Evolutionary conservation across 1,140 invertebrate species (phyloP).

Genomic region (Pachypeltis micranthus): DNA sequence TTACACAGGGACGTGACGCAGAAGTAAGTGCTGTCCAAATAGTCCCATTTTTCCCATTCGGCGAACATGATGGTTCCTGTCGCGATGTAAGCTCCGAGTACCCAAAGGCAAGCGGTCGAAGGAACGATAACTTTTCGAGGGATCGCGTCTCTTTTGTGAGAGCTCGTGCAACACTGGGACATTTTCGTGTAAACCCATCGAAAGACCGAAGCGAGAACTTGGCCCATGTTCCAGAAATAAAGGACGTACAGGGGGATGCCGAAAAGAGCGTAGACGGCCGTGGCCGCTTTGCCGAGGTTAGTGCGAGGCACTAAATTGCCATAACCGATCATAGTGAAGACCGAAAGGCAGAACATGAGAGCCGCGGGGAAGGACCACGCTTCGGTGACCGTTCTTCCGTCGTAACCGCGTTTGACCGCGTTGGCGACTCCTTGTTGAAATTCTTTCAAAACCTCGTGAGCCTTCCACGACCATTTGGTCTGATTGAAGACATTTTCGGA

Average conservation of each 20-base stretch:
- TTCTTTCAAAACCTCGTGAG: slow-evolving; percentile 49
- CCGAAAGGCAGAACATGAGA: slow-evolving; percentile 73
- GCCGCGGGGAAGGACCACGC: slow-evolving; percentile 76
- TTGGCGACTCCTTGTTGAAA: slow-evolving; percentile 61
- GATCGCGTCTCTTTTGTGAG: background rate
- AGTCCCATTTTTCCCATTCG: slow-evolving; percentile 87
- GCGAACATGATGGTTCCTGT: slow-evolving; percentile 88
- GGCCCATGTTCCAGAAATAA: slow-evolving; percentile 82
- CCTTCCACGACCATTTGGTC: slow-evolving; percentile 52
- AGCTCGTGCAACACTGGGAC: slow-evolving; percentile 53
- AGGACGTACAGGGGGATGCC: slow-evolving; percentile 87
- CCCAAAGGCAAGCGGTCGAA: slow-evolving; percentile 85
- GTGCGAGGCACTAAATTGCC: slow-evolving; percentile 88
- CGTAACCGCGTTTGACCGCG: slow-evolving; percentile 62
- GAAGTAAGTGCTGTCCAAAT: slow-evolving; percentile 87
- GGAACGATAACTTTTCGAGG: slow-evolving; percentile 65
- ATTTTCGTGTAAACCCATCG: slow-evolving; percentile 64
- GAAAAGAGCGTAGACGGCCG: slow-evolving; percentile 86
- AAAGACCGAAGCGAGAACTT: slow-evolving; percentile 64
- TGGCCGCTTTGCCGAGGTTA: slow-evolving; percentile 77
- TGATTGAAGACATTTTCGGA: slow-evolving; percentile 64
- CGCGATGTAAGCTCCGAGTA: slow-evolving; percentile 81
- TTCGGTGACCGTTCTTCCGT: slow-evolving; percentile 53
- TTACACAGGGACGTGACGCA: slow-evolving; percentile 84
- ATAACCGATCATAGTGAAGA: slow-evolving; percentile 90